Evolutionary conservation across 1,140 invertebrate genomes (phyloP).

Genomic region (Contarinia nasturtii): DNA sequence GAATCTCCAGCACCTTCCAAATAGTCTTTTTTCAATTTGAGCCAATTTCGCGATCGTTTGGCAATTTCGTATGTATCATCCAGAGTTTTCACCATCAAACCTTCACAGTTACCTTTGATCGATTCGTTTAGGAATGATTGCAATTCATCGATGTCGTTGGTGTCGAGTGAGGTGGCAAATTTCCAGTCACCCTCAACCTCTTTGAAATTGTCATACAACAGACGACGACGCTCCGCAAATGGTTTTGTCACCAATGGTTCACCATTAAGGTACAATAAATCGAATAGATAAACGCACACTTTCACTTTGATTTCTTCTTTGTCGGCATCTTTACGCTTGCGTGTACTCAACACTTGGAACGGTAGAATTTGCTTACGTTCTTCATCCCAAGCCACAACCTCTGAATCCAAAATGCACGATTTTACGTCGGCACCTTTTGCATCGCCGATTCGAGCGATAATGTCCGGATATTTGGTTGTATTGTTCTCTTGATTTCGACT

Average conservation of each 20-base stretch:
- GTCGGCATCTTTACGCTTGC: conserved; percentile 88
- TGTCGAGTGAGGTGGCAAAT: conserved; percentile 74
- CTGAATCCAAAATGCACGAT: conserved; percentile 87
- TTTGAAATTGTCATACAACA: conserved; percentile 57
- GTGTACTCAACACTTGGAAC: conserved; percentile 90
- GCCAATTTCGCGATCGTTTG: conserved; percentile 90
- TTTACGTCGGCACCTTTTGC: conserved; percentile 38
- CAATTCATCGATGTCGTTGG: conserved; percentile 77
- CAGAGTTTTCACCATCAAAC: conserved; percentile 96
- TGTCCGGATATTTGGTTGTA: conserved; percentile 94
- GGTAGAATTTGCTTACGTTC: conserved; percentile 83
- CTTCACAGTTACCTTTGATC: conserved; percentile 95
- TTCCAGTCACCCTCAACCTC: conserved; percentile 67
- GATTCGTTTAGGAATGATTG: conserved; percentile 89
- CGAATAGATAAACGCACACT: conserved; percentile 96
- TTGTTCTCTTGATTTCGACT: conserved; percentile 98
- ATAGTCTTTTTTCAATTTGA: conserved; percentile 97
- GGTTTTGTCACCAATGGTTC: conserved; percentile 64
- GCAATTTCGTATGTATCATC: conserved; percentile 97
- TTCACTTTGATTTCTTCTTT: conserved; percentile 87
- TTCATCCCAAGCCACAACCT: conserved; percentile 92
- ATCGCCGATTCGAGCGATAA: conserved; percentile 54
- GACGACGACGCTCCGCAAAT: conserved; percentile 51
- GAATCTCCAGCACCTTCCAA: conserved; percentile 88
- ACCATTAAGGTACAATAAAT: conserved; percentile 89